Percentiles rank a stretch among this genome's conserved stretches.
These are phyloP conservation scores for Pollenia angustigena DNA, from an alignment of 2,888 invertebrate genomes.

Conservation along the genomic window DNA sequence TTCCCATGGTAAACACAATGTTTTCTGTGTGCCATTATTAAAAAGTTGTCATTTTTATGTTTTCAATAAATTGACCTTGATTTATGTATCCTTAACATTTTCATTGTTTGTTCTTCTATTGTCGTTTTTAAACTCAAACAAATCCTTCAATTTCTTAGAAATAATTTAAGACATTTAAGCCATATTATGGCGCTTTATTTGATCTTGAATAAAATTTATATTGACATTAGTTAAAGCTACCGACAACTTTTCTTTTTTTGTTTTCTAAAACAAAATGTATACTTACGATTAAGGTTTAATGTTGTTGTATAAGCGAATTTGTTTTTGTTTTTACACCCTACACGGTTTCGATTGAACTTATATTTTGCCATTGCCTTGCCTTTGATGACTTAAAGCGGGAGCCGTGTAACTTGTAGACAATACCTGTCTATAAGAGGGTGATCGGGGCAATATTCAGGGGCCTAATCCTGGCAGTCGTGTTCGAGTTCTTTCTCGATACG, in stretches of 20 bases:
- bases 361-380: no score
- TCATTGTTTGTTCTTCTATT: conserved; percentile 27
- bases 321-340: no score
- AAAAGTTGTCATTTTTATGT: conserved; percentile 38
- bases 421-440: no score
- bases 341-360: no score
- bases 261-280: background rate
- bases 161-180: conserved; percentile 59
- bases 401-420: no score
- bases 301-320: no score
- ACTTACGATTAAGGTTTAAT: background rate
- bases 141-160: conserved; percentile 68
- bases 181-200: conserved; percentile 65
- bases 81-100: conserved; percentile 58
- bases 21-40: background rate
- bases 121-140: conserved; percentile 14
- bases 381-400: no score
- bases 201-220: conserved; percentile 61
- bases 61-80: conserved; percentile 55
- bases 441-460: no score
- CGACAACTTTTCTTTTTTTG: conserved; percentile 25
- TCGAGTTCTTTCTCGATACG: no score
- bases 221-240: conserved; percentile 60
- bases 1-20: background rate
- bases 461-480: no score